Conservation (phyloP, 1,140 invertebrate species). For the Agrilus planipennis region DNA sequence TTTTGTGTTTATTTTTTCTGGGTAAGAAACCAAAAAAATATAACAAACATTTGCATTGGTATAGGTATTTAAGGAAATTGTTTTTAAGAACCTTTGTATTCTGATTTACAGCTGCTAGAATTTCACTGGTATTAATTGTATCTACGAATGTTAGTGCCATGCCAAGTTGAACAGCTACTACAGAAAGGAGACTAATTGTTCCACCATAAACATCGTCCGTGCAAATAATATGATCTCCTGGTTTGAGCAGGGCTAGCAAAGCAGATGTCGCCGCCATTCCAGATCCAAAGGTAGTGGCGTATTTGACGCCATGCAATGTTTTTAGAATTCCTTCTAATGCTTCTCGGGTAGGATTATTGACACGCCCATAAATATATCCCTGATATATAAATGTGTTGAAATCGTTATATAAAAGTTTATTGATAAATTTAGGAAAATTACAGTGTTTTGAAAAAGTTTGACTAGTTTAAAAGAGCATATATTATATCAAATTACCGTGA, state of each 20-base stretch:
- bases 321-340: conserved; percentile 84
- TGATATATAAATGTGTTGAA: too few species aligned
- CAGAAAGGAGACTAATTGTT: conserved; percentile 55
- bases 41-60: too few species aligned
- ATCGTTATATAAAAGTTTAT: too few species aligned
- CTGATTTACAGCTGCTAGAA: conserved; percentile 58
- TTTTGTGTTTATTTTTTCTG: too few species aligned
- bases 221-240: conserved; percentile 86
- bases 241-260: conserved; percentile 59
- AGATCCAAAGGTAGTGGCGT: conserved; percentile 78
- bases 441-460: too few species aligned
- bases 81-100: conserved; percentile 90
- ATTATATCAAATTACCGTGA: conserved; percentile 64
- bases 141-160: conserved; percentile 75
- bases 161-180: conserved; percentile 53
- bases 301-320: conserved; percentile 78
- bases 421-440: too few species aligned
- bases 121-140: conserved; percentile 51
- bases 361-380: conserved; percentile 86
- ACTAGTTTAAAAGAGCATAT: too few species aligned
- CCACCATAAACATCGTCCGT: conserved; percentile 96
- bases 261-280: conserved; percentile 78
- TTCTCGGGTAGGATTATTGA: conserved; percentile 89
- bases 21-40: too few species aligned
- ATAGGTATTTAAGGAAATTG: too few species aligned